Evolutionary conservation across 2,888 invertebrate genomes (phyloP).

Genomic region (Drosophila yooni): DNA sequence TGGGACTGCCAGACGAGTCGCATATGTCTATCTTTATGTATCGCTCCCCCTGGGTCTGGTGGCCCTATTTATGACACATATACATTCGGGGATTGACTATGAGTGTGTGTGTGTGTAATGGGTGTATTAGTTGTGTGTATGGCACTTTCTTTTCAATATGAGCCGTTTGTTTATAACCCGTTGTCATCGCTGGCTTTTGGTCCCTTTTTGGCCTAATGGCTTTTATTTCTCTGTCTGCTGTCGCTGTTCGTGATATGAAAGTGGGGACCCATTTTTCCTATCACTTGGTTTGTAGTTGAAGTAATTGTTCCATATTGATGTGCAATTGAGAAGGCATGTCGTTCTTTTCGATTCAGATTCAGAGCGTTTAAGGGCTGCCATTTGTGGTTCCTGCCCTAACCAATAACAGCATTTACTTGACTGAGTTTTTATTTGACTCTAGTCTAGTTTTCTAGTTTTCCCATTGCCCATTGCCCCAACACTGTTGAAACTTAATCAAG

Average conservation of each 20-base stretch:
- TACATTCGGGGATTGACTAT: slow-evolving; percentile 33
- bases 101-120: slow-evolving; percentile 23
- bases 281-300: slow-evolving; percentile 38
- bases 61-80: slow-evolving; percentile 47
- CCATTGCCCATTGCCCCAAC: not conserved
- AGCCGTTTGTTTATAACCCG: slow-evolving; percentile 60
- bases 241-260: slow-evolving; percentile 3
- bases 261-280: not conserved
- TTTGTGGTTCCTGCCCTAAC: slow-evolving; percentile 47
- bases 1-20: slow-evolving; percentile 56
- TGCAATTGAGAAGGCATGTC: slow-evolving; percentile 42
- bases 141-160: slow-evolving; percentile 62
- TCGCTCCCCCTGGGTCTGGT: not conserved
- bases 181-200: slow-evolving; percentile 41
- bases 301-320: slow-evolving; percentile 54
- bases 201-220: slow-evolving; percentile 36
- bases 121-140: slow-evolving; percentile 35
- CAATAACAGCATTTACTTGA: slow-evolving; percentile 38
- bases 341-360: slow-evolving; percentile 2
- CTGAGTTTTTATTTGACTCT: slow-evolving; percentile 15
- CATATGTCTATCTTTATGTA: slow-evolving; percentile 54
- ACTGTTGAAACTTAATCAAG: slow-evolving; percentile 4
- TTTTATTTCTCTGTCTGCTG: slow-evolving; percentile 27
- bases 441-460: not conserved
- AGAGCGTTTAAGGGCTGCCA: slow-evolving; percentile 28